Evolutionary conservation across 2,888 invertebrate genomes (phyloP), one percentile per base, ranked within the genome.

Genomic region (Agonopterix alstromeriana): DNA sequence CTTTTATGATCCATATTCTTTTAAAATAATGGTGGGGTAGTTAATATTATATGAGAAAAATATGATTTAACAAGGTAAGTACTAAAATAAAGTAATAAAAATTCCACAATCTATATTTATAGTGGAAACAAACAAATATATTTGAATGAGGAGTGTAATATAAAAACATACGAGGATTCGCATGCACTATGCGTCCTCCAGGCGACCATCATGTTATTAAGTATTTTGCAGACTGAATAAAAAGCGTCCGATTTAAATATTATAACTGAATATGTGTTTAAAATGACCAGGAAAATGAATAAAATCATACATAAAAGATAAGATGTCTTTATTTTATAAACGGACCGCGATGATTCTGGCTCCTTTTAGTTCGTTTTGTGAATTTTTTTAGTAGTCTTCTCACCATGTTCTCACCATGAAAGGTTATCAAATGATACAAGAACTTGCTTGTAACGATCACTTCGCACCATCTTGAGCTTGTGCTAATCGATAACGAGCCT

Each of bases 201-300:
- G 53, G 52, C 56, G 58, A 61, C 61, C 63, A 67, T 65, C 58
- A 65, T 61, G 59, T 65, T 66, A 67, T 68, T 70, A 67, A 69
- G 56, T 57, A 58, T 56, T 55, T 47, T 67, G 69, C 70, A 63
- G 57, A 54, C 58, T 49, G 65, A 60, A 71, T 73, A 55, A 54
- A 57, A 58, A 63, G 48, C 48, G 52, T 14, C 43, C 50, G 52
- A 57, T 58, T 53, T 50, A 50, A 58, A 56, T 48, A 47, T 43
- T 48, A 27, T 52, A 48, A 47, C 43, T 48, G 48, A 46, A 45
- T 40, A 45, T 35, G 17, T 41, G 45, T 53, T 49, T 51, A 48
- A 51, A 51, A 48, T 27, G 48, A 43, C 35, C 45, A 45, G 45
- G 36, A 45, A 45, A 36, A 36, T 45, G 45, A 36, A 44, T 38